Evolutionary conservation across 2,113 vertebrate genomes (phyloP).

Genomic region (Hemiscyllium ocellatum): DNA sequence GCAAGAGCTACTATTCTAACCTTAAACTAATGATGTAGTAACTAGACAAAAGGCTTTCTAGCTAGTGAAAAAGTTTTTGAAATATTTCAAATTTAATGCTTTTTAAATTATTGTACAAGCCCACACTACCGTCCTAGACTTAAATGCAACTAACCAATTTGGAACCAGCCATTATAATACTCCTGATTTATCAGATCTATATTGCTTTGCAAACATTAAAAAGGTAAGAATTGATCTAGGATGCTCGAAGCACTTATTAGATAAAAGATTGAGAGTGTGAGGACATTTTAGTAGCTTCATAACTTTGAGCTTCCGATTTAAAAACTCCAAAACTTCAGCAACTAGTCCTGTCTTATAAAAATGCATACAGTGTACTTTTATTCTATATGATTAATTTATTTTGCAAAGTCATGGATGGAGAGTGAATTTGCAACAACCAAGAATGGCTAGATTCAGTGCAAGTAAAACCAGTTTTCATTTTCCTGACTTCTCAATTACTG

Average conservation of each 20-base stretch:
- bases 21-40: neutral
- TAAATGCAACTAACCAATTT: conserved; percentile 12
- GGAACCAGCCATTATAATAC: conserved; percentile 30
- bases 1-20: neutral
- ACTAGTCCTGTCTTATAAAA: neutral
- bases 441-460: neutral
- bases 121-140: neutral
- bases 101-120: conserved; percentile 11
- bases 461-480: neutral
- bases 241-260: conserved; percentile 24
- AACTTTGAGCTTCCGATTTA: conserved; percentile 8
- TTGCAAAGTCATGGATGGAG: neutral
- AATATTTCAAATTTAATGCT: neutral
- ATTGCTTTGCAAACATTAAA: conserved; percentile 27
- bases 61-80: neutral
- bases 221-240: neutral
- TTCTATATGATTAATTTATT: neutral
- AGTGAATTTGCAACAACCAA: neutral
- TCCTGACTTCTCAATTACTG: neutral
- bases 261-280: conserved; percentile 15
- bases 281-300: conserved; percentile 31
- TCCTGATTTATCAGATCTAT: neutral
- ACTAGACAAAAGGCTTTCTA: neutral
- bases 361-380: neutral
- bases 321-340: neutral